Percentiles rank a stretch among this genome's conserved stretches.
Conservation (phyloP, 2,888 invertebrate species). For the Cheilosia pagana region DNA sequence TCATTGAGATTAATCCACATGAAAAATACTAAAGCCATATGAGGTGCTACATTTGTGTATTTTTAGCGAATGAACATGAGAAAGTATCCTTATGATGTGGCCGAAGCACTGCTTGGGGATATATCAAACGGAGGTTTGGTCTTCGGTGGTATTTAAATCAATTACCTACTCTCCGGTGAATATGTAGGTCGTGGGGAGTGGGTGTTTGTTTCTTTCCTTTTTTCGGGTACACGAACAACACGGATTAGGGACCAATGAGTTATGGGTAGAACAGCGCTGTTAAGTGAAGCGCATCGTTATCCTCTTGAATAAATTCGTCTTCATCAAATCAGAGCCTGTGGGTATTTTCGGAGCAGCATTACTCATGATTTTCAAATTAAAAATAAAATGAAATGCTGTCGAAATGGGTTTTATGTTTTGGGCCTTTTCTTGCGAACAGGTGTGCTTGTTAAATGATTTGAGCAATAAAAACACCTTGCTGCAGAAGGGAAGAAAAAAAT, state of each 20-base stretch:
- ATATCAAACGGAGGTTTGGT: background rate
- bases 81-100: conserved; percentile 13
- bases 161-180: conserved; percentile 62
- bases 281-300: conserved; percentile 3
- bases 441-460: background rate
- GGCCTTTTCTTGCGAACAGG: background rate
- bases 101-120: background rate
- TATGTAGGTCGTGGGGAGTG: conserved; percentile 54
- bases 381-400: background rate
- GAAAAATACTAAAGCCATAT: conserved; percentile 38
- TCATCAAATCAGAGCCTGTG: background rate
- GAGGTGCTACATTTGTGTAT: conserved; percentile 33
- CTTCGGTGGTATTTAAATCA: conserved; percentile 20
- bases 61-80: conserved; percentile 47
- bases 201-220: background rate
- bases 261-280: background rate
- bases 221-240: conserved; percentile 1
- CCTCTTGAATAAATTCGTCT: conserved; percentile 9
- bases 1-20: conserved; percentile 45
- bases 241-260: conserved; percentile 12
- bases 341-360: background rate
- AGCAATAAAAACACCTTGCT: background rate
- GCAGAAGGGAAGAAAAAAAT: no score
- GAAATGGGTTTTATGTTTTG: background rate
- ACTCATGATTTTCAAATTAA: background rate